phyloP scores from a whole-genome alignment of 2,113 vertebrate species.

The Oryzias celebensis region DNA sequence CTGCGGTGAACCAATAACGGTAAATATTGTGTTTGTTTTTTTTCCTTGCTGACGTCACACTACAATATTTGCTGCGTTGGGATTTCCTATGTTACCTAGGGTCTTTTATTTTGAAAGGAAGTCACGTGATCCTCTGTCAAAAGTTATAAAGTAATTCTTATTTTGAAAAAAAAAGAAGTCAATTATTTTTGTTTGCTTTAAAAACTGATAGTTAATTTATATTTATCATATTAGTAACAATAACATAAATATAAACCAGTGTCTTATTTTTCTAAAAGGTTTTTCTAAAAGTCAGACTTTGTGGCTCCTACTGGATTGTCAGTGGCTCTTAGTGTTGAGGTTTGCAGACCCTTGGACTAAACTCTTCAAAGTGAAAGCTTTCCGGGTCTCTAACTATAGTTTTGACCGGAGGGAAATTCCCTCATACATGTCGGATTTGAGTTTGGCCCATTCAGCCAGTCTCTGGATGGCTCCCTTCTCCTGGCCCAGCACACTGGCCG shows the following conservation, averaged over 20 bases:
- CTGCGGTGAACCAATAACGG: no score
- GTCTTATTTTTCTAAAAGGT: no score
- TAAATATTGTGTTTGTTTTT: not conserved
- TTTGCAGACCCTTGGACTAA: no score
- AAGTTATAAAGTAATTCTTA: not conserved
- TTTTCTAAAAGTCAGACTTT: no score
- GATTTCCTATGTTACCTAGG: not conserved
- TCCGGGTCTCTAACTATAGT: slow-evolving; percentile 67
- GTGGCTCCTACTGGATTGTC: no score
- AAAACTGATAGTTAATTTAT: not conserved
- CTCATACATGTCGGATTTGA: slow-evolving; percentile 92
- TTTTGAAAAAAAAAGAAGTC: not conserved
- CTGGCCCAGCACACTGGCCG: slow-evolving; percentile 84
- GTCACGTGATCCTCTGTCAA: no score
- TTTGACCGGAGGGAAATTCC: slow-evolving; percentile 86
- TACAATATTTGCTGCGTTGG: not conserved
- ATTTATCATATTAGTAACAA: no score
- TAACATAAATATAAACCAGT: no score
- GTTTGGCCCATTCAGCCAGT: slow-evolving; percentile 87
- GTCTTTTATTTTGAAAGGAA: not conserved
- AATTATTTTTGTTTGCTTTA: no score
- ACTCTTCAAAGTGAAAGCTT: no score
- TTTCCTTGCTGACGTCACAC: not conserved
- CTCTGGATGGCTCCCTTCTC: slow-evolving; percentile 87
- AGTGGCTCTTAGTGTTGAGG: no score